Evolutionary conservation across 30 jellyfish, hydroid and myxozoan species (phyloP).

Genomic region (Haliclystus octoradiatus): DNA sequence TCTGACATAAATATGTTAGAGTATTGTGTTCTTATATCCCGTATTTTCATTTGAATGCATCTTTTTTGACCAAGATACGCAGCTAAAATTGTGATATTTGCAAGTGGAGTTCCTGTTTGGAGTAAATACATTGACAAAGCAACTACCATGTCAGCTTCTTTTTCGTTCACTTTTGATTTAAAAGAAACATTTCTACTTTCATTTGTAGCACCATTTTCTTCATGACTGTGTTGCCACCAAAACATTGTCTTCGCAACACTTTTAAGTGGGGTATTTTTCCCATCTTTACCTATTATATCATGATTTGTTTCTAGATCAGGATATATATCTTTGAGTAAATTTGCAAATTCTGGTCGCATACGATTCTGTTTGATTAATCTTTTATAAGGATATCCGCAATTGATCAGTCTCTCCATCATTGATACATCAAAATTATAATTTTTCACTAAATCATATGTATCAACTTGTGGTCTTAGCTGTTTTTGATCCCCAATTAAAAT

Average conservation of each 20-base stretch:
- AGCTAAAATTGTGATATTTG: slow-evolving; percentile 34
- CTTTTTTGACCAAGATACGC: slow-evolving; percentile 55
- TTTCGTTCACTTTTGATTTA: too few relatives aligned
- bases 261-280: slow-evolving; percentile 15
- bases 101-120: slow-evolving; percentile 35
- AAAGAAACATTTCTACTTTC: too few relatives aligned
- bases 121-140: slow-evolving; percentile 24
- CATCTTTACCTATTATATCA: slow-evolving; percentile 23
- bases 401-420: slow-evolving; percentile 60
- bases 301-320: slow-evolving; percentile 31
- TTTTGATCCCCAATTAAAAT: slow-evolving; percentile 60
- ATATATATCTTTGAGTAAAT: slow-evolving; percentile 37
- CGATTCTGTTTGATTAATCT: slow-evolving; percentile 39
- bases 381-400: slow-evolving; percentile 12
- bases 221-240: slow-evolving; percentile 52
- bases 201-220: too few relatives aligned
- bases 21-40: background rate
- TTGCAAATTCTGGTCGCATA: slow-evolving; percentile 59
- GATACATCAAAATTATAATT: slow-evolving; percentile 47
- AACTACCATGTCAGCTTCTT: slow-evolving; percentile 50
- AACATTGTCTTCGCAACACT: slow-evolving; percentile 15
- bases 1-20: too few relatives aligned
- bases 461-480: slow-evolving; percentile 53
- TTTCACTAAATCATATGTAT: slow-evolving; percentile 18
- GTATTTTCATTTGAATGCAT: slow-evolving; percentile 21